phyloP scores from a whole-genome alignment of 2,888 invertebrate species.

The Nebria salina region DNA sequence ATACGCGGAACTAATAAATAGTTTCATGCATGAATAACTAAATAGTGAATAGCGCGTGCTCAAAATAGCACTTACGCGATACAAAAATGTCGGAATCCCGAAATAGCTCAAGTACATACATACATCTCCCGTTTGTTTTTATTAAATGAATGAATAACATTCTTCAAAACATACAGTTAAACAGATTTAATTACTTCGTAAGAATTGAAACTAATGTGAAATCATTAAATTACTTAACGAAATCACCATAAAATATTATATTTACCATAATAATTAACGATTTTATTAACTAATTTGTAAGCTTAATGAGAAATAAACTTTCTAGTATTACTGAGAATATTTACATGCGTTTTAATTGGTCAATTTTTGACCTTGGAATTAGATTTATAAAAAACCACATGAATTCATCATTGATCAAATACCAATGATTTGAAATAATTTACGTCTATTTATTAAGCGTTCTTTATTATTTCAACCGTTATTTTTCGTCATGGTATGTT shows the following conservation, averaged over 20 bases:
- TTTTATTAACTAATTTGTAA: too few species aligned
- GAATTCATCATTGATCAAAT: too few species aligned
- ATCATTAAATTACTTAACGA: neutral
- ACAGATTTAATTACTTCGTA: neutral
- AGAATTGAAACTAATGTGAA: neutral
- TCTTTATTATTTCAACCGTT: neutral
- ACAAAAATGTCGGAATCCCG: constrained; percentile 25
- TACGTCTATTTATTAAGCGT: neutral
- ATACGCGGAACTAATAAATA: constrained; percentile 38
- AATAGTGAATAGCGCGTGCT: constrained; percentile 33
- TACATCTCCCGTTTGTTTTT: constrained; percentile 11
- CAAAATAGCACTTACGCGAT: constrained; percentile 39
- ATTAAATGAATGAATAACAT: constrained; percentile 33
- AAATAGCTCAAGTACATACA: constrained; percentile 23
- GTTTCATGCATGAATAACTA: constrained; percentile 27
- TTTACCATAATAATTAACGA: too few species aligned
- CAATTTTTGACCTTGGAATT: too few species aligned
- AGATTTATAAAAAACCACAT: too few species aligned
- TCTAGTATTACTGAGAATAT: too few species aligned
- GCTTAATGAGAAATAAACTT: too few species aligned
- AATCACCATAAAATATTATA: neutral
- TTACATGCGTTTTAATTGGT: too few species aligned
- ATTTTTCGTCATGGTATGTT: neutral
- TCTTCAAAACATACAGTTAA: neutral
- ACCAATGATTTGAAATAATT: too few species aligned